A percentile compares a stretch with the other conserved stretches of the same genome.
These are phyloP conservation scores for Dendrolimus punctatus DNA, from an alignment of 1,140 invertebrate genomes.

Conservation along the genomic window DNA sequence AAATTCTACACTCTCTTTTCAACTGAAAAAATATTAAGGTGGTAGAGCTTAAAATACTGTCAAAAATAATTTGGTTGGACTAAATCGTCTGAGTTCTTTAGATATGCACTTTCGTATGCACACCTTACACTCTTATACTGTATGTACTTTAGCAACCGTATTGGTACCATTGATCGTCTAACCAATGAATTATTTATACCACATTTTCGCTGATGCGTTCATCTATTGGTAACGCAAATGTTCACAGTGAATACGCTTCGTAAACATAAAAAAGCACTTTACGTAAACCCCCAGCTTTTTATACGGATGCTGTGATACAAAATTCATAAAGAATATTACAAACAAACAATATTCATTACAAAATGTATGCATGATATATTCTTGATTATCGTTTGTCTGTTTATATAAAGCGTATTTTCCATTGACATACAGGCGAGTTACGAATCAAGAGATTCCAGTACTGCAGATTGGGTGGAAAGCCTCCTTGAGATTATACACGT, in stretches of 20 bases:
- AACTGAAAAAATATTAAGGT: no score
- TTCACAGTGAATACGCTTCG: constrained; percentile 17
- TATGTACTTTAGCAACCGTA: not conserved
- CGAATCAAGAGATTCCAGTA: no score
- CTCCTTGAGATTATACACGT: no score
- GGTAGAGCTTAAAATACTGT: no score
- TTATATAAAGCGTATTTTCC: no score
- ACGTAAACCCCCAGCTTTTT: constrained; percentile 5
- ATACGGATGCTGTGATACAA: constrained; percentile 2
- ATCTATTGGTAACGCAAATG: constrained; percentile 28
- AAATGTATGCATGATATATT: no score
- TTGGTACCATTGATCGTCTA: constrained; percentile 11
- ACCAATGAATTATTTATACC: constrained; percentile 29
- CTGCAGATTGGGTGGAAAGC: no score
- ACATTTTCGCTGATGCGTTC: constrained; percentile 29
- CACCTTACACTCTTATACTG: not conserved
- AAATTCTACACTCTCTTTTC: no score
- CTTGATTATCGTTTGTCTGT: no score
- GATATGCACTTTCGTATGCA: constrained; percentile 3
- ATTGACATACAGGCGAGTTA: no score
- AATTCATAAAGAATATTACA: not conserved
- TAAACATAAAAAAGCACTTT: constrained; percentile 33
- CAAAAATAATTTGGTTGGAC: no score
- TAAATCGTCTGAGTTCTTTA: not conserved
- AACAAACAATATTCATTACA: no score